Conservation (phyloP, 1,140 invertebrate species). For the Hypothenemus hampei region DNA sequence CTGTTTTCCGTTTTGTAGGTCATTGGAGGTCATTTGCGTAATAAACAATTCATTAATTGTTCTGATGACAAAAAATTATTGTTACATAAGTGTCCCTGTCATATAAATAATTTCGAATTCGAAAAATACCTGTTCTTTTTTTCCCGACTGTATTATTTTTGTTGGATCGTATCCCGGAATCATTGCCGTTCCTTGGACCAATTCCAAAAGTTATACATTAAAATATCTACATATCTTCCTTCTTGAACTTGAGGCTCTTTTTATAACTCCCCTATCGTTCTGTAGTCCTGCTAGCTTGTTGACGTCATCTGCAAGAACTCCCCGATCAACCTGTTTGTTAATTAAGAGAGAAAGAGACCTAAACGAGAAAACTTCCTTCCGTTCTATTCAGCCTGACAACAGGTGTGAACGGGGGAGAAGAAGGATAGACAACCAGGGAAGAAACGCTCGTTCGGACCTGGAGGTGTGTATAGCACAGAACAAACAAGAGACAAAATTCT, state of each 20-base stretch:
- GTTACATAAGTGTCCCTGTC: too few relatives aligned
- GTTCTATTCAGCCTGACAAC: not conserved
- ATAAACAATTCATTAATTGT: too few relatives aligned
- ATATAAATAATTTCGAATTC: too few relatives aligned
- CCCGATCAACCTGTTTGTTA: not conserved
- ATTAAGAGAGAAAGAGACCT: not conserved
- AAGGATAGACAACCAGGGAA: not conserved
- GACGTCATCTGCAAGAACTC: constrained; percentile 30
- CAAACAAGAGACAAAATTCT: constrained; percentile 3
- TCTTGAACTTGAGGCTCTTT: not conserved
- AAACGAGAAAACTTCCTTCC: too few relatives aligned
- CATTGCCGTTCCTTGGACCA: too few relatives aligned
- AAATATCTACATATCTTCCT: not conserved
- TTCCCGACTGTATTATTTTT: too few relatives aligned
- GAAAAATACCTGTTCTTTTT: too few relatives aligned
- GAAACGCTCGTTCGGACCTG: not conserved
- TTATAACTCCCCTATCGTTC: not conserved
- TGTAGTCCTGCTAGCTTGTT: constrained; percentile 23
- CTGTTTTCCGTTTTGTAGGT: too few relatives aligned
- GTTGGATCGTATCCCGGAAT: too few relatives aligned
- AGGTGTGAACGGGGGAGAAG: not conserved
- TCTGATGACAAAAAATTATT: too few relatives aligned
- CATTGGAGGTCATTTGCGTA: too few relatives aligned
- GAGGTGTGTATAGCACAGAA: not conserved
- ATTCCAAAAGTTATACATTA: too few relatives aligned